phyloP scores from a whole-genome alignment of 2,113 vertebrate species.

The Sialia sialis region DNA sequence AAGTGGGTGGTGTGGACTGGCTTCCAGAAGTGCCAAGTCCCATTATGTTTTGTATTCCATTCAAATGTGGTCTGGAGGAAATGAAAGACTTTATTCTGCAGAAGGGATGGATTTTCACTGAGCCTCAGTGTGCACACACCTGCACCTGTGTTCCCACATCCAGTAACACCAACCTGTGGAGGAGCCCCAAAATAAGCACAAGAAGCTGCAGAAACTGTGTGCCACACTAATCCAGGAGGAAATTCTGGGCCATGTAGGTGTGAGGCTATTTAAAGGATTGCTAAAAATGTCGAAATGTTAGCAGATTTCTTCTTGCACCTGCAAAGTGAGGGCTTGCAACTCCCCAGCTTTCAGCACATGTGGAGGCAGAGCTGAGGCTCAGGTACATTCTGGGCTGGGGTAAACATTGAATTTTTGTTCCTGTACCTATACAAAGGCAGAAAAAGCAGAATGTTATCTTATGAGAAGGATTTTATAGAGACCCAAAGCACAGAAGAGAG shows the following conservation, averaged over 20 bases:
- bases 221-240: neutral
- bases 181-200: neutral
- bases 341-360: neutral
- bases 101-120: neutral
- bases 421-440: neutral
- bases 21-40: neutral
- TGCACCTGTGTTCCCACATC: neutral
- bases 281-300: neutral
- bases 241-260: conserved; percentile 29
- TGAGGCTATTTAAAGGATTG: conserved; percentile 22
- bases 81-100: neutral
- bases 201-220: neutral
- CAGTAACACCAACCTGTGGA: neutral
- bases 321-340: neutral
- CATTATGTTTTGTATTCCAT: neutral
- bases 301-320: neutral
- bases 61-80: neutral
- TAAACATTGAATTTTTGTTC: neutral
- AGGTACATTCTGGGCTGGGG: neutral
- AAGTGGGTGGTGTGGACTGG: neutral
- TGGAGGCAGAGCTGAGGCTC: neutral
- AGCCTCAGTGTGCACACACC: neutral
- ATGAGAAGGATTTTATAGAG: neutral
- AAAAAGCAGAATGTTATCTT: neutral
- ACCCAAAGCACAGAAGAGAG: neutral